Percentiles rank a stretch among this genome's conserved stretches.
phyloP scores from a whole-genome alignment of 2,113 vertebrate genomes.

The Atrichornis clamosus region DNA sequence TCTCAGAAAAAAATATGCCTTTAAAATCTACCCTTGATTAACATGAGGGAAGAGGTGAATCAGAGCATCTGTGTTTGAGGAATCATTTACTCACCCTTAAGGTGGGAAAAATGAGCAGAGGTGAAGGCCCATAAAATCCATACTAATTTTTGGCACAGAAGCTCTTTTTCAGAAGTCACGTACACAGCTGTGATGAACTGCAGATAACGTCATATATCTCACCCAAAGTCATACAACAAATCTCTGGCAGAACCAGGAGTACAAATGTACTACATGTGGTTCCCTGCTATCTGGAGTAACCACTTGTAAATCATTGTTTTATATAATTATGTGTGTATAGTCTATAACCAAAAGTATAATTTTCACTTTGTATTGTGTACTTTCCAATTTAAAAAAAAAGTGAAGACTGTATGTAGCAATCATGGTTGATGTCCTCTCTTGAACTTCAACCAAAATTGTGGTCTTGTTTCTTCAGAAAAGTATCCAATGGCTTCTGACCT shows the following conservation, averaged over 20 bases:
- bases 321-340: neutral
- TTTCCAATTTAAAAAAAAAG: neutral
- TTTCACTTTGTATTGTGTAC: neutral
- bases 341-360: neutral
- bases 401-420: neutral
- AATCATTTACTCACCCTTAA: neutral
- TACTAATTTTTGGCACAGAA: constrained; percentile 20
- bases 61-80: neutral
- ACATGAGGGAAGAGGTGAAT: neutral
- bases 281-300: neutral
- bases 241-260: neutral
- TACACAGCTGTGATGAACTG: constrained; percentile 15
- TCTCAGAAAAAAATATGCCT: neutral
- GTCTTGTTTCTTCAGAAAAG: neutral
- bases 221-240: constrained; percentile 1
- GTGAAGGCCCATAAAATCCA: neutral
- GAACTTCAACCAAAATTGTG: neutral
- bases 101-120: constrained; percentile 11
- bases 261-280: rapidly evolving
- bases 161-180: neutral
- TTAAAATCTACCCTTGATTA: constrained; percentile 51
- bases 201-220: neutral
- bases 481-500: neutral
- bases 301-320: neutral
- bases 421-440: neutral